Evolutionary conservation across 1,140 invertebrate species (phyloP).

Genomic region (Pissodes strobi): DNA sequence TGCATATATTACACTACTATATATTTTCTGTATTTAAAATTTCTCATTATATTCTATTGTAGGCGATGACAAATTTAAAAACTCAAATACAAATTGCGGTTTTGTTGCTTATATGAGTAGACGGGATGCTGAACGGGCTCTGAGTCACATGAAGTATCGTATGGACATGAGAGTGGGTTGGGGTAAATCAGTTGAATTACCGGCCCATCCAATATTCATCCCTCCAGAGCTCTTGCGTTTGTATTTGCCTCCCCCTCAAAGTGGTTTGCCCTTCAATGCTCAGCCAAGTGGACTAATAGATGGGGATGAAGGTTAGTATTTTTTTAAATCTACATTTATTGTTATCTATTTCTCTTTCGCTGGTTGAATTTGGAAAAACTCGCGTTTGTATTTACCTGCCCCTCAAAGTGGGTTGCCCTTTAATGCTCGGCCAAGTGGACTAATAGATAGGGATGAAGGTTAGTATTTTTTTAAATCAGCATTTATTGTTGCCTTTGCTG

Average conservation of each 20-base stretch:
- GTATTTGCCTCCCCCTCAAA: constrained; percentile 75
- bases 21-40: too few relatives aligned
- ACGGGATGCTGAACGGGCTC: constrained; percentile 81
- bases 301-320: constrained; percentile 3
- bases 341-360: too few relatives aligned
- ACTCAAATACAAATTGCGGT: constrained; percentile 72
- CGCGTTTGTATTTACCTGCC: constrained; percentile 78
- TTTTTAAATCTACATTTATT: too few relatives aligned
- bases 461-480: neutral
- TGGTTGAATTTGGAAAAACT: too few relatives aligned
- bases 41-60: too few relatives aligned
- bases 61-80: constrained; percentile 37
- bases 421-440: constrained; percentile 80
- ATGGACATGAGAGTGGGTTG: constrained; percentile 97
- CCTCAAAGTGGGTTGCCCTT: constrained; percentile 89
- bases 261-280: constrained; percentile 95
- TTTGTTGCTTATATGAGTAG: constrained; percentile 93
- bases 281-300: constrained; percentile 63
- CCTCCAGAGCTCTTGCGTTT: constrained; percentile 86
- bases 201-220: constrained; percentile 94
- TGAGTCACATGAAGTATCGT: constrained; percentile 81
- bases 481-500: too few relatives aligned
- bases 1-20: too few relatives aligned
- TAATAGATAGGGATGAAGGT: neutral
- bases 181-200: constrained; percentile 93